Percentiles rank a stretch among this genome's conserved stretches.
Evolutionary conservation across 1,140 invertebrate species (phyloP).

Genomic region (Plodia interpunctella): DNA sequence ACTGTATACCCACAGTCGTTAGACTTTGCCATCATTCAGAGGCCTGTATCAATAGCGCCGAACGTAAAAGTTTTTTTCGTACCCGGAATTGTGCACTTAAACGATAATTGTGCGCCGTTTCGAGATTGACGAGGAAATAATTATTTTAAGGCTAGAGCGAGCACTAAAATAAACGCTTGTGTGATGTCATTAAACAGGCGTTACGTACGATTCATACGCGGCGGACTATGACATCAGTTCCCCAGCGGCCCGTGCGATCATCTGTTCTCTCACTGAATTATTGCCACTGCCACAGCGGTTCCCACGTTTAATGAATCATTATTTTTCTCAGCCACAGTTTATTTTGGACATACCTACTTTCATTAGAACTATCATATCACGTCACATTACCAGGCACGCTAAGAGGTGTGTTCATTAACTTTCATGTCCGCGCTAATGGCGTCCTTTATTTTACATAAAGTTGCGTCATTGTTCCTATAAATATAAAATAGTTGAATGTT

Average conservation of each 20-base stretch:
- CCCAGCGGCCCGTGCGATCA: conserved; percentile 36
- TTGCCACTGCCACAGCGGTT: conserved; percentile 29
- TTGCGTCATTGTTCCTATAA: conserved; percentile 7
- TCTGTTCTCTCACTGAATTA: conserved; percentile 50
- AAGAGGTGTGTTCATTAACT: conserved; percentile 3
- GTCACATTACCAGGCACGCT: conserved; percentile 8
- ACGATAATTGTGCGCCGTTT: conserved; percentile 33
- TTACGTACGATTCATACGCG: conserved; percentile 56
- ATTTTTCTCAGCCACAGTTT: conserved; percentile 20
- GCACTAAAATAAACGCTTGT: conserved; percentile 61
- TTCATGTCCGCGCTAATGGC: not conserved
- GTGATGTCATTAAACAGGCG: conserved; percentile 67
- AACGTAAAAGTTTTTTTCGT: conserved; percentile 13
- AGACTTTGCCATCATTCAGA: not conserved
- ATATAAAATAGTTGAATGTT: not conserved
- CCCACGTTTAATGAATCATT: conserved; percentile 33
- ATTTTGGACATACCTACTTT: not conserved
- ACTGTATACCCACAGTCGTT: too few species aligned
- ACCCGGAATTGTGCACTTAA: conserved; percentile 25
- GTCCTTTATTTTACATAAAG: conserved; percentile 3
- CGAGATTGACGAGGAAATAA: conserved; percentile 39
- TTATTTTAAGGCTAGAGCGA: conserved; percentile 57
- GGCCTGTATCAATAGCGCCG: not conserved
- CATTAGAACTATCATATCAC: conserved; percentile 3
- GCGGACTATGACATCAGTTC: conserved; percentile 64